Evolutionary conservation across 2,888 invertebrate genomes (phyloP), one percentile per base, ranked within the genome.

Genomic region (Drosophila colorata): DNA sequence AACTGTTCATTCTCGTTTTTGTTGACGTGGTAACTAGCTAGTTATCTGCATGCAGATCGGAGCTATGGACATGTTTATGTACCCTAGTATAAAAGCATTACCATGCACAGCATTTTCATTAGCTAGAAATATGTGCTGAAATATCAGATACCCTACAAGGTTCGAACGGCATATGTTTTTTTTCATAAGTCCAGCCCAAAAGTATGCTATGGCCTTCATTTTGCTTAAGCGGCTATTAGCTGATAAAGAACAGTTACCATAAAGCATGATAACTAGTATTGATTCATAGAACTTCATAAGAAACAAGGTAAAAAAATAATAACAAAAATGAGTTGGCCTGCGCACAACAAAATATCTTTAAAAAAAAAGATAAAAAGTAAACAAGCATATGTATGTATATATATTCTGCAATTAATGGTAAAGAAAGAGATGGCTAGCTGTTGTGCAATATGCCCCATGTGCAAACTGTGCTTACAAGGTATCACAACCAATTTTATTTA

Each of bases 381-480:
- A 11, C 18, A 7, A 1, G 31, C 11, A n/a, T n/a, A n/a, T n/a
- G n/a, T 14, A 11, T 18, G 28, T 14, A 20, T 7, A 4, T 1
- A 25, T 28, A 3, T 9, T 16, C n/a, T 13, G 8, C 1, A 23
- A 7, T 57, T 9, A n/a, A 59, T 44, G 14, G 46, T 40, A 33
- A n/a, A 46, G 59, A 58, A 23, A 46, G 40, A 47, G 33, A 61
- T 14, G 20, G 41, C 9, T 1, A 16, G 38, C 16, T 9, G 16
- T 13, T 33, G 18, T 4, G 16, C 6, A 8, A 46, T 43, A 23
- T 43, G 9, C 13, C 23, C 18, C 8, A 13, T 31, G n/a, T 37
- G 13, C 20, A 59, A 31, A 13, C 49, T 16, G 2, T 28, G 14
- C 9, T 11, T 14, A 25, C 14, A 6, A 14, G 18, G 46, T 40